Base-by-base conservation (phyloP, 2,113 vertebrate genomes). In the Pristiophorus japonicus region DNA sequence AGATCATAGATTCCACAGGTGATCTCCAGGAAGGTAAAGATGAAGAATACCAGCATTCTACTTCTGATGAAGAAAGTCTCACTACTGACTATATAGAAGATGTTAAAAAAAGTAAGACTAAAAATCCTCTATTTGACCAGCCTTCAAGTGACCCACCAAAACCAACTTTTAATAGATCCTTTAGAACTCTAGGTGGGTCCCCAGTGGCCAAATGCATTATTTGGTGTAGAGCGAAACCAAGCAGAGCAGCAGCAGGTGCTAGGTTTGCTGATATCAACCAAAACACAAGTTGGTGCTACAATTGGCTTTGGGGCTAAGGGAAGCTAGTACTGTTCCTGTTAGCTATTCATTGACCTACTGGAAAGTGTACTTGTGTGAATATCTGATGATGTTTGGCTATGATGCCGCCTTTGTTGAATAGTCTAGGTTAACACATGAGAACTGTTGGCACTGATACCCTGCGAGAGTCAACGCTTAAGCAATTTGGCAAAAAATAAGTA, bases 1-100 rank as follows among this genome's bases (percentile, higher is more conserved):
- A 91, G 20, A 96, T 96, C 78, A 96, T 95, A 51, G 95, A 96
- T 47, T 84, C 92, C 8, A 96, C 88, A n/a, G 96, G 97, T 11
- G 93, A 85, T 0, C 1, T 96, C 95, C 88, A 96, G 47, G 97
- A 97, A 42, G 96, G 96, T 87, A 97, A 97, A 92, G 96, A 96
- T 95, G 97, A 98, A 73, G 97, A 98, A 45, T 97, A 98, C 67
- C 98, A 97, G 0, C 97, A 97, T 45, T 97, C 97, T 38, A 96
- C 97, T 95, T 97, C 97, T 20, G 2, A 96, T 67, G 95, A 96
- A 66, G 96, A 97, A 27, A 97, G 97, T 96, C 96, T 96, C 22
- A 97, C 97, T 96, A 97, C 97, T 67, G 95, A 97, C 3, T 7
- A 45, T 81, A n/a, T 20, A 4, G 75, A 70, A 67, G 27, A 66